Percentiles rank a stretch among this genome's conserved stretches.
Evolutionary conservation across 2,113 vertebrate species (phyloP).

Genomic region (Alethe diademata): DNA sequence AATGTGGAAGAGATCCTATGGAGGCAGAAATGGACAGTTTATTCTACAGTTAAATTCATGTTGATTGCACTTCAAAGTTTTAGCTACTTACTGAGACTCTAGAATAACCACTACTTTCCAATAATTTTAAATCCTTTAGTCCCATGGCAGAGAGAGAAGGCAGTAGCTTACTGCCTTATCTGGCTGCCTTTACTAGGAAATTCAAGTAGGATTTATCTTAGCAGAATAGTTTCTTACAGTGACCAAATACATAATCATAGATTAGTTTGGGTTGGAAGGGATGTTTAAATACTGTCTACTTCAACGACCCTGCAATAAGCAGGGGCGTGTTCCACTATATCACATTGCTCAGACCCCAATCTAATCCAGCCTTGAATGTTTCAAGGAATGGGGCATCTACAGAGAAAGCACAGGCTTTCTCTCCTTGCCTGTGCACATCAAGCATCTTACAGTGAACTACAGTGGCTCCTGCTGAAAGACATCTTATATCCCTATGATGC

Average conservation of each 20-base stretch:
- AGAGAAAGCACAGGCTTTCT: background rate
- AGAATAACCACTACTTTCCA: background rate
- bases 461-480: background rate
- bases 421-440: background rate
- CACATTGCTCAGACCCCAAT: background rate
- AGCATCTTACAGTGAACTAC: background rate
- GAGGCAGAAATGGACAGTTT: constrained; percentile 35
- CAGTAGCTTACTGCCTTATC: background rate
- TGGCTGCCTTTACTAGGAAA: background rate
- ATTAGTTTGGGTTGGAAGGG: background rate
- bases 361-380: background rate
- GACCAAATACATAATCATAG: background rate
- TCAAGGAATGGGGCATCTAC: background rate
- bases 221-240: background rate
- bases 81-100: background rate
- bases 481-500: background rate
- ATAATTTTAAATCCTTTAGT: background rate
- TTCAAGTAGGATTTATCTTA: background rate
- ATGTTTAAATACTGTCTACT: background rate
- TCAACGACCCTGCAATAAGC: background rate
- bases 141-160: background rate
- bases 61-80: background rate
- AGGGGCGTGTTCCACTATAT: background rate
- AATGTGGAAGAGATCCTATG: constrained; percentile 97
- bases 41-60: background rate